Conservation (phyloP, 2,113 vertebrate species). For the Mohoua ochrocephala region DNA sequence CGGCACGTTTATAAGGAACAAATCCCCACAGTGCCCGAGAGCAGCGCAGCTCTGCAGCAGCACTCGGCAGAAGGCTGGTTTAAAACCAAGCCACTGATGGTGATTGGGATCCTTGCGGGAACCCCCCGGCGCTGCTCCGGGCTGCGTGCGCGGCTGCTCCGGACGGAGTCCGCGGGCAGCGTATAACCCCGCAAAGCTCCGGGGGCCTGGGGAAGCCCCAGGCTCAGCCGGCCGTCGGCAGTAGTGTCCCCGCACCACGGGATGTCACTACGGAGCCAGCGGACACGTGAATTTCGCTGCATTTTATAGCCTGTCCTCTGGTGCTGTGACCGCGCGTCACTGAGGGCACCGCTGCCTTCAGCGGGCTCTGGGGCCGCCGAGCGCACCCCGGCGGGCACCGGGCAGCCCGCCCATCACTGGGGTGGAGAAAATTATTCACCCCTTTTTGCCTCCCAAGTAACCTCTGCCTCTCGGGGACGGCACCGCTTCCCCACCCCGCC, state of each 20-base stretch:
- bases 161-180: accelerated
- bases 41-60: not conserved
- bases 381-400: not conserved
- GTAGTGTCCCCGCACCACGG: not conserved
- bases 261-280: conserved; percentile 38
- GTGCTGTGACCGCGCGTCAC: not conserved
- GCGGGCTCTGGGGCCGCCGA: not conserved
- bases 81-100: accelerated
- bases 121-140: accelerated
- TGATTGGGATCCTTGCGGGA: not conserved
- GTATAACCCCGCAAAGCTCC: not conserved
- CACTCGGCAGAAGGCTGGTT: not conserved
- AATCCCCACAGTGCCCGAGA: not conserved
- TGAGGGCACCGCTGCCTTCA: not conserved
- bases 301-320: not conserved
- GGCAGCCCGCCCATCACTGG: not conserved
- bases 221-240: not conserved
- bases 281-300: not conserved
- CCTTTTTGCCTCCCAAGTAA: not conserved
- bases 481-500: not conserved
- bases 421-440: not conserved
- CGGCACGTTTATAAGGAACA: not conserved
- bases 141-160: not conserved
- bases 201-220: not conserved
- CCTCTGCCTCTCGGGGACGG: not conserved